Conservation (phyloP, 2,113 vertebrate species). For the Trachemys scripta region DNA sequence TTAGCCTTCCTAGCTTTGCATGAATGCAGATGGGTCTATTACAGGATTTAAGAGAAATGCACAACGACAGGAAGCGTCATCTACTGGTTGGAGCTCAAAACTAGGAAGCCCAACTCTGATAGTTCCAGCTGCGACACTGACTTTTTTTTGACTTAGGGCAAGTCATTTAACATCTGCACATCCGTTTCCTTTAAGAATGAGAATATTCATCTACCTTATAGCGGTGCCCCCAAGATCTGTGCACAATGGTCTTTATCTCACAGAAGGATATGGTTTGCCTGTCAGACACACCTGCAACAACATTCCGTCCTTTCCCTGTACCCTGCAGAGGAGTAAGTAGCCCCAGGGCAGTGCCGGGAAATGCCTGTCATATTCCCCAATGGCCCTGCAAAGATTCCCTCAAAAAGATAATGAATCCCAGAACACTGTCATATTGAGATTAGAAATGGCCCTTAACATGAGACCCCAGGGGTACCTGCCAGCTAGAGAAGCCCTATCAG, state of each 20-base stretch:
- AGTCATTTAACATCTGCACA: not conserved
- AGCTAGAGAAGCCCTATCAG: not conserved
- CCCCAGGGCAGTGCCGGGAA: not conserved
- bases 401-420: accelerated
- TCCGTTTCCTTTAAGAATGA: not conserved
- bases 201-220: not conserved
- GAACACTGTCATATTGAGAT: accelerated
- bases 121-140: accelerated
- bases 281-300: not conserved
- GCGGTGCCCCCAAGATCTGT: not conserved
- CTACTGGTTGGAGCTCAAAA: not conserved
- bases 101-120: not conserved
- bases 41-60: not conserved
- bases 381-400: accelerated
- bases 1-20: constrained; percentile 4
- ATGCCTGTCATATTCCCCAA: accelerated
- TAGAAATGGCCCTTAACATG: not conserved
- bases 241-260: not conserved
- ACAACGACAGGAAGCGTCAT: not conserved
- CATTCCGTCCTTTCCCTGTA: not conserved
- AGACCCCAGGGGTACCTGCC: accelerated
- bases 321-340: not conserved
- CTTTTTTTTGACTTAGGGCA: not conserved
- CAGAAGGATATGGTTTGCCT: not conserved
- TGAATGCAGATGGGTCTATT: constrained; percentile 25